phyloP scores from a whole-genome alignment of 1,140 invertebrate species.

The Drosophila gunungcola region DNA sequence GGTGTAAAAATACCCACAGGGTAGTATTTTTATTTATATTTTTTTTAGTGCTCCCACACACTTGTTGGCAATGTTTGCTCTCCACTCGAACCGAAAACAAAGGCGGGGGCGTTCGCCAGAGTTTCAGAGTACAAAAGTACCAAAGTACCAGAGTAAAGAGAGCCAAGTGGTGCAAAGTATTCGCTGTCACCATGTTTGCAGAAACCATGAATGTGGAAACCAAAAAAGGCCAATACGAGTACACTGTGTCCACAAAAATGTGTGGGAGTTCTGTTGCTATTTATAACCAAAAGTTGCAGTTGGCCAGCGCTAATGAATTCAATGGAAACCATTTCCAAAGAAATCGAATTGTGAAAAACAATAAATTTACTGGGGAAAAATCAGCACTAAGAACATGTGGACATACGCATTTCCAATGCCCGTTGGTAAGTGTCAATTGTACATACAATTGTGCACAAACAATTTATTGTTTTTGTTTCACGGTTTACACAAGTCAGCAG shows the following conservation, averaged over 20 bases:
- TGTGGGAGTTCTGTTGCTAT: conserved; percentile 22
- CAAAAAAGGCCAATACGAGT: conserved; percentile 19
- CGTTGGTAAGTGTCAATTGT: conserved; percentile 31
- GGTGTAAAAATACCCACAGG: background rate
- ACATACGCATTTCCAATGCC: conserved; percentile 16
- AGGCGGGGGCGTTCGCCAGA: conserved; percentile 7
- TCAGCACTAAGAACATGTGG: conserved; percentile 11
- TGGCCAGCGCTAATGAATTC: conserved; percentile 48
- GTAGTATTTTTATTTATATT: background rate
- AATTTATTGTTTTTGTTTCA: conserved; percentile 40
- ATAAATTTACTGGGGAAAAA: conserved; percentile 17
- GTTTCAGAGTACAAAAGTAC: no score
- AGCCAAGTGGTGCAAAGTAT: conserved; percentile 38
- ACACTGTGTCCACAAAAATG: conserved; percentile 6
- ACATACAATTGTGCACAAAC: conserved; percentile 28
- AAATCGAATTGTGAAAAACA: conserved; percentile 52
- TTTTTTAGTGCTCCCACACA: conserved; percentile 41
- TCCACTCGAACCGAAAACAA: conserved; percentile 41
- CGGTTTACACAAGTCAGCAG: conserved; percentile 39
- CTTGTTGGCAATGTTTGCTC: conserved; percentile 71
- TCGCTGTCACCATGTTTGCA: conserved; percentile 63
- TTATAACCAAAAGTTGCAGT: conserved; percentile 32
- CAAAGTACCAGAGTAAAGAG: conserved; percentile 11
- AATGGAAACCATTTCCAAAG: conserved; percentile 40
- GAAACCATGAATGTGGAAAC: conserved; percentile 47